These are phyloP conservation scores for Euwallacea fornicatus DNA, from an alignment of 1,140 invertebrate species.

Conservation along the genomic window DNA sequence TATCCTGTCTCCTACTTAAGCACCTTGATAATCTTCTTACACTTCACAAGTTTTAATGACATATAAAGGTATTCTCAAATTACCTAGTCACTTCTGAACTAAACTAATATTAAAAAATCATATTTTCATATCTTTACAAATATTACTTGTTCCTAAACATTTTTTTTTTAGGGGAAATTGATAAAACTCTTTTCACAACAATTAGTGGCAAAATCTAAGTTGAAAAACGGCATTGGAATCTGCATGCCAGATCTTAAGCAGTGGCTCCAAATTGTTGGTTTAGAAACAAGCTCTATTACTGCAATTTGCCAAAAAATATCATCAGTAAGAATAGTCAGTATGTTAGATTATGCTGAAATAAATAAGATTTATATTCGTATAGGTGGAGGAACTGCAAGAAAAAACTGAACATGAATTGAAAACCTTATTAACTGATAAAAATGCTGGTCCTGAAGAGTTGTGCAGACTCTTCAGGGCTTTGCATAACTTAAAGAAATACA, in stretches of 20 bases:
- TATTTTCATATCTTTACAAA: slow-evolving; percentile 3
- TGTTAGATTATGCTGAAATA: not conserved
- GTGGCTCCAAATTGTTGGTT: slow-evolving; percentile 89
- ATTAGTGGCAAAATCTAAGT: slow-evolving; percentile 80
- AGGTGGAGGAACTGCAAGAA: slow-evolving; percentile 76
- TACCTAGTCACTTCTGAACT: not conserved
- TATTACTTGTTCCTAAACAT: not conserved
- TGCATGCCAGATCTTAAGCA: slow-evolving; percentile 77
- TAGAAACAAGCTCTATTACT: slow-evolving; percentile 54
- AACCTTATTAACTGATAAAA: slow-evolving; percentile 67
- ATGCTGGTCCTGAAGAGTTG: slow-evolving; percentile 75
- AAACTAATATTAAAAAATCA: not conserved
- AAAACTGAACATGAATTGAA: slow-evolving; percentile 81
- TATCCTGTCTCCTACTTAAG: no score
- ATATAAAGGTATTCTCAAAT: no score
- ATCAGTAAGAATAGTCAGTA: slow-evolving; percentile 51
- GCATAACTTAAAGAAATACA: slow-evolving; percentile 81
- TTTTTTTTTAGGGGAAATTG: slow-evolving; percentile 78
- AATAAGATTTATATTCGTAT: not conserved
- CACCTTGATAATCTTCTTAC: no score
- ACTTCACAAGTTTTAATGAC: no score
- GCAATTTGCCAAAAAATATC: slow-evolving; percentile 62
- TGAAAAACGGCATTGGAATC: slow-evolving; percentile 64
- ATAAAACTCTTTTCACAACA: slow-evolving; percentile 91
- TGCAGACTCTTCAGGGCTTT: slow-evolving; percentile 78